A percentile compares a stretch with the other conserved stretches of the same genome.
phyloP scores from a whole-genome alignment of 2,888 invertebrate genomes.

The Blastobasis adustella region DNA sequence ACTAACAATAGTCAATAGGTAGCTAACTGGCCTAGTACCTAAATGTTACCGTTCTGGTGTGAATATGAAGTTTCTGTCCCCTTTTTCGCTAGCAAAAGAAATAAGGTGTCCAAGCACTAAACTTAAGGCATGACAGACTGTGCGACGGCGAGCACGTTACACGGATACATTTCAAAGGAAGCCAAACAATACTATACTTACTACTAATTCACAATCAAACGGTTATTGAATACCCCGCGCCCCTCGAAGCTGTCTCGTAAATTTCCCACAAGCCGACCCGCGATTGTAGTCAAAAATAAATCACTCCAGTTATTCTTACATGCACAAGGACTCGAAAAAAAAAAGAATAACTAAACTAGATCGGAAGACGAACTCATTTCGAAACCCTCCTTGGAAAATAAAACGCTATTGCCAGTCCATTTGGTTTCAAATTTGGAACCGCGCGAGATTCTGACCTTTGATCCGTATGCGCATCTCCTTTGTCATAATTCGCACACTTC shows the following conservation, averaged over 20 bases:
- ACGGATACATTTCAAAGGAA: neutral
- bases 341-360: slow-evolving; percentile 54
- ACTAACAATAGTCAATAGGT: too few relatives aligned
- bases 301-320: slow-evolving; percentile 48
- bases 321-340: slow-evolving; percentile 25
- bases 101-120: too few relatives aligned
- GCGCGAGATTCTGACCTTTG: slow-evolving; percentile 22
- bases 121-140: too few relatives aligned
- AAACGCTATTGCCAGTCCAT: slow-evolving; percentile 10
- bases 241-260: slow-evolving; percentile 58
- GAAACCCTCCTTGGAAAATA: slow-evolving; percentile 16
- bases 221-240: slow-evolving; percentile 35
- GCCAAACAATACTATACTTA: slow-evolving; percentile 27
- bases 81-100: too few relatives aligned
- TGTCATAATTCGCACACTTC: slow-evolving; percentile 59
- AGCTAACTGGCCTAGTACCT: too few relatives aligned
- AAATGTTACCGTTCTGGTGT: too few relatives aligned
- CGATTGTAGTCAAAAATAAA: slow-evolving; percentile 69
- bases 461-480: slow-evolving; percentile 28
- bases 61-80: too few relatives aligned
- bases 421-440: neutral
- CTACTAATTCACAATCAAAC: slow-evolving; percentile 44
- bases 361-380: slow-evolving; percentile 37
- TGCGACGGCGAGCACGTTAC: too few relatives aligned
- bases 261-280: slow-evolving; percentile 61